These are phyloP conservation scores for Orthosia gothica DNA, from an alignment of 2,888 invertebrate genomes.

Conservation along the genomic window DNA sequence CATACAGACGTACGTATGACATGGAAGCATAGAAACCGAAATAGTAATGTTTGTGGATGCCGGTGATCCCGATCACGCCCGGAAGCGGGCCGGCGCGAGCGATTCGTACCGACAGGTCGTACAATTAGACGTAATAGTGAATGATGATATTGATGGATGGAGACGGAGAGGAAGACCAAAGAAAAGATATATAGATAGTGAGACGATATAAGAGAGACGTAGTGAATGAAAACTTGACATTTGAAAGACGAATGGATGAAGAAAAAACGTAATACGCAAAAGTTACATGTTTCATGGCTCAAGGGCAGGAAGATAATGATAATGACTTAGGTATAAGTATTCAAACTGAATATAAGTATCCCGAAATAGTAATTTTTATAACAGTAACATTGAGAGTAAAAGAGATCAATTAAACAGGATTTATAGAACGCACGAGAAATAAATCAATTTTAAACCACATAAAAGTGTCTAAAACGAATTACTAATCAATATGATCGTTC, in stretches of 20 bases:
- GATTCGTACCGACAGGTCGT: constrained; percentile 61
- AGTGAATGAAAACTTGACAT: not conserved
- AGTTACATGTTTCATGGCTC: not conserved
- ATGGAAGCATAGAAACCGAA: constrained; percentile 55
- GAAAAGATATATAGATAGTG: not conserved
- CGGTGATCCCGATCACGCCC: constrained; percentile 57
- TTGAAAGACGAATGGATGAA: not conserved
- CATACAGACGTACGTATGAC: constrained; percentile 25
- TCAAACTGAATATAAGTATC: not conserved
- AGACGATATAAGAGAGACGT: not conserved
- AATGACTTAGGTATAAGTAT: not conserved
- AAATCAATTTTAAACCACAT: constrained; percentile 41
- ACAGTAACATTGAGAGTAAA: not conserved
- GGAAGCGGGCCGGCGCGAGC: constrained; percentile 58
- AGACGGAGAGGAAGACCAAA: not conserved
- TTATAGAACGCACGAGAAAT: not conserved
- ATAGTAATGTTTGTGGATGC: constrained; percentile 66
- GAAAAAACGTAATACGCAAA: not conserved
- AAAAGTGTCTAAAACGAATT: constrained; percentile 20
- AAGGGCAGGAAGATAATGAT: not conserved
- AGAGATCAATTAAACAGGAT: constrained; percentile 3
- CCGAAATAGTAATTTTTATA: constrained; percentile 7
- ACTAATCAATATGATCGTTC: constrained; percentile 29
- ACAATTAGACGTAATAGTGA: not conserved
- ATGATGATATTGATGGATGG: not conserved